These are phyloP conservation scores for Drosophila niveifrons DNA, from an alignment of 2,888 invertebrate species.

Conservation along the genomic window DNA sequence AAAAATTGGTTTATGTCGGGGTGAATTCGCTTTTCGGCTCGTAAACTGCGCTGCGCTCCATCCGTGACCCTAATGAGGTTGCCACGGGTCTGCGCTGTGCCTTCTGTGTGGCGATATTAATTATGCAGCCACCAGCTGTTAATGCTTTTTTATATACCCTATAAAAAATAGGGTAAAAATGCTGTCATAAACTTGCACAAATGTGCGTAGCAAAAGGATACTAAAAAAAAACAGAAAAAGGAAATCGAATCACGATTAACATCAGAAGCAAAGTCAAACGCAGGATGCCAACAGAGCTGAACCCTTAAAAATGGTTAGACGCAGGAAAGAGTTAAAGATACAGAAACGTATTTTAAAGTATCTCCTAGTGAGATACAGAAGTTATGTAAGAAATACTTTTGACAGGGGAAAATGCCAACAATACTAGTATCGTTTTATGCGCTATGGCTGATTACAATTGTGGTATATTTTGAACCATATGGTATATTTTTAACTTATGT, in stretches of 20 bases:
- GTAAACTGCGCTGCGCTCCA: constrained; percentile 31
- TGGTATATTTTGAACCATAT: too few relatives aligned
- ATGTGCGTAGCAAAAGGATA: not conserved
- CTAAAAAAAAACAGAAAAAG: not conserved
- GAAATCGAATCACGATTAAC: not conserved
- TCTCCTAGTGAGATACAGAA: too few relatives aligned
- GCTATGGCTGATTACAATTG: too few relatives aligned
- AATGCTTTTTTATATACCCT: constrained; percentile 45
- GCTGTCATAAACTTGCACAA: constrained; percentile 2
- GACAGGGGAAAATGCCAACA: too few relatives aligned
- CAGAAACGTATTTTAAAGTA: too few relatives aligned
- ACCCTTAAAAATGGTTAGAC: not conserved
- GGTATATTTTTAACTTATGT: too few relatives aligned
- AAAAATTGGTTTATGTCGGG: constrained; percentile 55
- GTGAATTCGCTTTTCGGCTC: constrained; percentile 34
- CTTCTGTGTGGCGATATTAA: constrained; percentile 36
- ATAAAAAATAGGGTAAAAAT: constrained; percentile 2
- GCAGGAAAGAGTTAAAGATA: too few relatives aligned
- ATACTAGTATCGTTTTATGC: too few relatives aligned
- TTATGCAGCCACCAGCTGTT: constrained; percentile 54
- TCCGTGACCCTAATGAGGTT: constrained; percentile 53
- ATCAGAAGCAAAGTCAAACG: not conserved
- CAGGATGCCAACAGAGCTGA: not conserved
- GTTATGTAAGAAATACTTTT: not conserved
- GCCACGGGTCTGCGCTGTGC: constrained; percentile 12